Percentiles rank a stretch among this genome's conserved stretches.
Conservation (phyloP, 2,113 vertebrate genomes). For the Lepidothrix coronata region DNA sequence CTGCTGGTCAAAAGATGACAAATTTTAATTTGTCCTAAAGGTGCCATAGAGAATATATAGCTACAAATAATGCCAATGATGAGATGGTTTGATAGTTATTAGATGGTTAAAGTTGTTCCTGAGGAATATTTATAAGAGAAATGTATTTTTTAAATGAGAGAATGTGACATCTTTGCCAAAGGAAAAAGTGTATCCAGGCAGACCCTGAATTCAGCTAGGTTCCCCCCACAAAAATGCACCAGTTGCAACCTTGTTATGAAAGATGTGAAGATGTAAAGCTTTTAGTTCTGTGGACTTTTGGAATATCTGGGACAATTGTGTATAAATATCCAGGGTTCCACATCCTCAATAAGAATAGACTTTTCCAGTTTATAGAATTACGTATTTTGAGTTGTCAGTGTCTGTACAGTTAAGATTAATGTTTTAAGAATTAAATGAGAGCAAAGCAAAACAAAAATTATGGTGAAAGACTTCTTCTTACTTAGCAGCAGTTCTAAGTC, state of each 20-base stretch:
- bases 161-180: slow-evolving; percentile 34
- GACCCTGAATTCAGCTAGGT: neutral
- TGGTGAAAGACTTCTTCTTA: neutral
- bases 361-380: neutral
- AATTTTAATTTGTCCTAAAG: slow-evolving; percentile 27
- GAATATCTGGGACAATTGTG: neutral
- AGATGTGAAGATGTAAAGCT: neutral
- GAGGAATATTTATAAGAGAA: slow-evolving; percentile 50
- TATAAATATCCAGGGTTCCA: slow-evolving; percentile 3
- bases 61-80: slow-evolving; percentile 28
- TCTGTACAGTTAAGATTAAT: slow-evolving; percentile 3
- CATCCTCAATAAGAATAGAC: neutral
- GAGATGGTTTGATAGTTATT: slow-evolving; percentile 43
- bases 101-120: slow-evolving; percentile 9
- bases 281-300: slow-evolving; percentile 4
- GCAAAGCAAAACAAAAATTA: slow-evolving; percentile 20
- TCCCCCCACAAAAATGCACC: neutral
- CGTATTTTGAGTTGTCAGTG: neutral
- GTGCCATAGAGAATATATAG: neutral
- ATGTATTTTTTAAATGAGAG: slow-evolving; percentile 40
- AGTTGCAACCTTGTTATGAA: neutral
- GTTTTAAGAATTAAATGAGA: neutral
- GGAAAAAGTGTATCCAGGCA: neutral
- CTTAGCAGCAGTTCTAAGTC: neutral
- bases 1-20: slow-evolving; percentile 3